A percentile compares a stretch with the other conserved stretches of the same genome.
phyloP scores from a whole-genome alignment of 2,797 vertebrate species.

The Mormyrops boulengeri region DNA sequence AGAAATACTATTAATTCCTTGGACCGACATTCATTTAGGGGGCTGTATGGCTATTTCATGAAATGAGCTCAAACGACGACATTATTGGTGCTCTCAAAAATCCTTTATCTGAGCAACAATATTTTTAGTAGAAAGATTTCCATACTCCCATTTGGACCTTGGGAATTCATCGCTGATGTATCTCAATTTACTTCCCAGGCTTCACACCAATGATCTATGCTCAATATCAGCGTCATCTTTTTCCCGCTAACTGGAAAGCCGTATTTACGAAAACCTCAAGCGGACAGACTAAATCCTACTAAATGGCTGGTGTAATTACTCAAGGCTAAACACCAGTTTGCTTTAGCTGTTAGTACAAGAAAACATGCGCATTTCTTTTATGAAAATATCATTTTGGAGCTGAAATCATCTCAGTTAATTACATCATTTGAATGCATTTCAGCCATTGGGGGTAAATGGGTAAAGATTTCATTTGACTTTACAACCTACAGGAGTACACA shows the following conservation, averaged over 20 bases:
- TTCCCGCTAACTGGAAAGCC: background rate
- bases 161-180: background rate
- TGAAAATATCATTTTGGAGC: background rate
- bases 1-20: background rate
- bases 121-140: background rate
- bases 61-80: background rate
- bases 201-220: background rate
- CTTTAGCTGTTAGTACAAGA: background rate
- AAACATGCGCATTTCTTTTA: background rate
- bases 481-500: background rate
- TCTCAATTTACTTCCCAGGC: background rate
- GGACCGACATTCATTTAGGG: background rate
- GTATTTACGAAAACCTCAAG: background rate
- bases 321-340: constrained; percentile 1
- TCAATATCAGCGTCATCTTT: background rate
- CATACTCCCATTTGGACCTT: background rate
- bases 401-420: background rate
- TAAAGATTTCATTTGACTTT: background rate
- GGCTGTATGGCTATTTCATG: background rate
- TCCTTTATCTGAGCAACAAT: background rate
- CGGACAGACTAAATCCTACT: background rate
- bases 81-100: background rate
- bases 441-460: background rate
- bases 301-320: background rate
- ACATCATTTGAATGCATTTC: background rate